A percentile compares a stretch with the other conserved stretches of the same genome.
Conservation (phyloP, 2,888 invertebrate genomes). For the Graphium colonna region DNA sequence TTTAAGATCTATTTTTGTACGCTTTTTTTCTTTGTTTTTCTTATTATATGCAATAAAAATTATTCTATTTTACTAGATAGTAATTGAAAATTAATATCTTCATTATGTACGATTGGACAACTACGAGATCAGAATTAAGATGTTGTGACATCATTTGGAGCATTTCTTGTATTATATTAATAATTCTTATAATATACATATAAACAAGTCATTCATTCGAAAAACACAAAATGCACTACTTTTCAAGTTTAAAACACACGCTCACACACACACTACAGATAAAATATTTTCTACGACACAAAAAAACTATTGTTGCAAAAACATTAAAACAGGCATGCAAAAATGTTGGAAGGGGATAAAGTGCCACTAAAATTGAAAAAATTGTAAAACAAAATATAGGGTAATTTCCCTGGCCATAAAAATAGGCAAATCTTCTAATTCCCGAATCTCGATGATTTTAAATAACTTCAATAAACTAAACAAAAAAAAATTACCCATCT, state of each 20-base stretch:
- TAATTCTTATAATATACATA: too few relatives aligned
- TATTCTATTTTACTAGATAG: too few relatives aligned
- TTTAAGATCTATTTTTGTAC: too few relatives aligned
- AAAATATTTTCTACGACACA: slow-evolving; percentile 10
- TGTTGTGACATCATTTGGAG: too few relatives aligned
- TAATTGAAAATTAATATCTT: too few relatives aligned
- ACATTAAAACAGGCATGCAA: slow-evolving; percentile 5
- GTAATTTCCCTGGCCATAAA: not conserved
- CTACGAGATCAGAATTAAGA: too few relatives aligned
- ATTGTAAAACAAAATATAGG: not conserved
- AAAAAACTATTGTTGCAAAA: slow-evolving; percentile 21
- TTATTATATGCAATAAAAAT: too few relatives aligned
- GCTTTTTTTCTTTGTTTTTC: too few relatives aligned
- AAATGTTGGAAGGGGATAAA: not conserved
- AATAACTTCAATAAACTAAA: too few relatives aligned
- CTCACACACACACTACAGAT: slow-evolving; percentile 16
- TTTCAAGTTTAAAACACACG: slow-evolving; percentile 17
- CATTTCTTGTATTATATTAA: too few relatives aligned
- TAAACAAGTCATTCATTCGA: not conserved
- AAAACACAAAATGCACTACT: slow-evolving; percentile 2
- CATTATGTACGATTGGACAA: too few relatives aligned
- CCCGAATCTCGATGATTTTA: not conserved
- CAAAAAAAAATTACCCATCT: slow-evolving; percentile 82
- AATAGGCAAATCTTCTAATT: too few relatives aligned
- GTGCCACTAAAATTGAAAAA: not conserved